Base-by-base conservation (phyloP, 2,113 vertebrate genomes). In the Amphiprion percula region DNA sequence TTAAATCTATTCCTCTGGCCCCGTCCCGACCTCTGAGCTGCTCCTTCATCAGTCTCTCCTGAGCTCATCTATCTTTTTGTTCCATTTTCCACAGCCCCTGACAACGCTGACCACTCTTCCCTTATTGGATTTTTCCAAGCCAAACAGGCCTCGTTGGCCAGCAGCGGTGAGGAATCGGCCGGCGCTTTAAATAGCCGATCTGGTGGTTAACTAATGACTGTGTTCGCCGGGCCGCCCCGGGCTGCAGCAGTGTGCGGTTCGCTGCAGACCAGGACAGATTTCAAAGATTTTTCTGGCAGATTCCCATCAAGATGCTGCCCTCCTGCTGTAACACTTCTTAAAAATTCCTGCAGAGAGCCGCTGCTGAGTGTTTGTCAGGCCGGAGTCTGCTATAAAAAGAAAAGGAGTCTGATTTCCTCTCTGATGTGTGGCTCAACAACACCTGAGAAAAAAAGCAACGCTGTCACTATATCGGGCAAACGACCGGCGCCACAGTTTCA, bases 151-250 rank as follows among this genome's bases (percentile, higher is more conserved):
- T 73, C 46, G 77, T 74, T 90, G 89, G 90, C 79, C 82, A 8
- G 33, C 33, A 87, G 82, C 80, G 80, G 70, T 84, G 78, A 88
- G 74, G 86, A 82, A 88, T 83, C 84, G 90, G 88, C 89, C 76
- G 33, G 17, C 58, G 84, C 86, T 89, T 93, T 92, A 93, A 93
- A 94, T 94, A 93, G 90, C 89, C 83, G 82, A 90, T 93, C 69
- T 91, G 79, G 89, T 91, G 94, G 92, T 94, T 93, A 86, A 86
- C 91, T 92, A 92, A 92, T 92, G 91, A 92, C 87, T 83, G 88
- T 86, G 83, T 91, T 92, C 90, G 80, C 77, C 86, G 82, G 55
- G 73, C 79, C 87, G 89, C 88, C 84, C 62, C 33, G 41, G 85
- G 80, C 86, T 85, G 79, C 59, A 75, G 80, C 81, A 80, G 80